Evolutionary conservation across 2,888 invertebrate genomes (phyloP), one percentile per base, ranked within the genome.

Genomic region (Troilus luridus): DNA sequence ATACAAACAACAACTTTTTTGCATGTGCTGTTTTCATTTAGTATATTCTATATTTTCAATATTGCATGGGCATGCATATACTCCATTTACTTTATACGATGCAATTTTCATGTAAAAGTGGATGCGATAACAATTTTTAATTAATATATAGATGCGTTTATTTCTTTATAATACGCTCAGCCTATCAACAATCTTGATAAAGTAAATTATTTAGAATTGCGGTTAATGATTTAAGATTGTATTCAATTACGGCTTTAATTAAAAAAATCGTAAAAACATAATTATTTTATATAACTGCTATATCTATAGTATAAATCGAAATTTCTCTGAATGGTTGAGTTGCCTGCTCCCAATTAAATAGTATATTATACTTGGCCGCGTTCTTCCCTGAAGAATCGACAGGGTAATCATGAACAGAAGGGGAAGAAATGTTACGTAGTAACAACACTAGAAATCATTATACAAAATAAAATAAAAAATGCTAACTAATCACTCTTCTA

Each of bases 241-340:
- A 24, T 24, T 27, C 24, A 62, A 62, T 62, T 62, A 62, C 21
- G 24, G 10, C 24, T 0, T n/a, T n/a, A 27, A 77, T 17, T 41
- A 77, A 41, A 77, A 41, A 77, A 77, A 41, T 67, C 24, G 0
- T 5, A 12, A 67, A 67, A 67, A 67, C 10, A 11, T 64, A n/a
- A 41, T 14, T 14, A 0, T 77, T 72, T 41, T 77, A 77, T 77
- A 77, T 77, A 41, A 77, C 8, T 27, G 19, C 8, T 41, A 41
- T 77, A 77, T 77, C 72, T 77, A 2, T 27, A 9, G 27, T 41
- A 41, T 41, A 41, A 77, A 77, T 77, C 72, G 41, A 77, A 77
- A 41, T 77, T 77, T 77, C 72, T 41, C 72, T 77, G 72, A 77
- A 77, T 17, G 72, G 72, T 77, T 77, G 27, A 77, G 41, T 77